phyloP scores from a whole-genome alignment of 2,797 vertebrate species.

The Remorina albescens region DNA sequence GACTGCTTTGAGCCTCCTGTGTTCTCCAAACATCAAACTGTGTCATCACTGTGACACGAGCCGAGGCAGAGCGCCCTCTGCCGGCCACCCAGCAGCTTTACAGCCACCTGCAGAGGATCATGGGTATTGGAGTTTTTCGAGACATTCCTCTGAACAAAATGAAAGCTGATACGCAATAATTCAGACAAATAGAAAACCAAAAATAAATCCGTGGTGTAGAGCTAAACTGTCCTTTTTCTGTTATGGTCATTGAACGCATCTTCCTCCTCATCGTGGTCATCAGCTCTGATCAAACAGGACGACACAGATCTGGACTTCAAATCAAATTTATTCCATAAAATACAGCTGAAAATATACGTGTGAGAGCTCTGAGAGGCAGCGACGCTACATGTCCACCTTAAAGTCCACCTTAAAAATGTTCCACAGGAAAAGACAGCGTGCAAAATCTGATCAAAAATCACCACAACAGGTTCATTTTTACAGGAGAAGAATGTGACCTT shows the following conservation, averaged over 20 bases:
- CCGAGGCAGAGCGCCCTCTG: constrained; percentile 33
- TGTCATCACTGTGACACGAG: constrained; percentile 7
- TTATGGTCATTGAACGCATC: too few species aligned
- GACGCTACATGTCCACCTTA: neutral
- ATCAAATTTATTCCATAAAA: constrained; percentile 50
- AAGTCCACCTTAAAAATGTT: neutral
- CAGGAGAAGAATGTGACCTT: neutral
- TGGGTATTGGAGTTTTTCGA: too few species aligned
- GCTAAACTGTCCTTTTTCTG: too few species aligned
- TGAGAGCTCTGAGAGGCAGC: neutral
- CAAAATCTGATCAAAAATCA: neutral
- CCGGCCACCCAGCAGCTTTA: neutral
- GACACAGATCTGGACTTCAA: neutral
- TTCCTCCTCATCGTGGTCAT: too few species aligned
- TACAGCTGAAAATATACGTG: constrained; percentile 25
- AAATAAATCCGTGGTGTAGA: too few species aligned
- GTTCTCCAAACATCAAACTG: constrained; percentile 19
- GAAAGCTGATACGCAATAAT: too few species aligned
- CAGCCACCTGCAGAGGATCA: neutral
- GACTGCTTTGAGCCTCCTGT: neutral
- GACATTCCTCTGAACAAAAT: too few species aligned
- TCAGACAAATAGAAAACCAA: too few species aligned
- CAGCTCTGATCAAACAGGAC: neutral
- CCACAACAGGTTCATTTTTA: neutral
- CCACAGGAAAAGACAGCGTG: constrained; percentile 1